Percentiles rank a stretch among this genome's conserved stretches.
Conservation (phyloP, 2,888 invertebrate genomes). For the Pandemis corylana region DNA sequence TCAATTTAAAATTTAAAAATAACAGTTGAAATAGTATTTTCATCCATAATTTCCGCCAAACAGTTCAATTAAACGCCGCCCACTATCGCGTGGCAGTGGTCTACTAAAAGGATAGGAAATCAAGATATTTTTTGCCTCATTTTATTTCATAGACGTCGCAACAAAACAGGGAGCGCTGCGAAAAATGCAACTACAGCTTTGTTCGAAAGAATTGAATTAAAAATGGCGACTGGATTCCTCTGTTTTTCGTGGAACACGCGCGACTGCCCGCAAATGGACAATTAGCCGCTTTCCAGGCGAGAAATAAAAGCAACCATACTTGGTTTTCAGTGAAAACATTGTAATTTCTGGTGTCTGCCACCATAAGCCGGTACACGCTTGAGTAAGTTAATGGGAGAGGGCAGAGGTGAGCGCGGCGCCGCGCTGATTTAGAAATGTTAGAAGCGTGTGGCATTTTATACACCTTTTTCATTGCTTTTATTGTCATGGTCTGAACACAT, state of each 20-base stretch:
- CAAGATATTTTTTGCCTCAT: slow-evolving; percentile 68
- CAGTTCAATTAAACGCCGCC: slow-evolving; percentile 17
- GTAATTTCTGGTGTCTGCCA: slow-evolving; percentile 53
- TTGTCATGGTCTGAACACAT: not conserved
- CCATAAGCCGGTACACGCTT: slow-evolving; percentile 35
- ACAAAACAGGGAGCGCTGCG: slow-evolving; percentile 55
- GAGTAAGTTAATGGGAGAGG: slow-evolving; percentile 6
- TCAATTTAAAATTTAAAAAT: not conserved
- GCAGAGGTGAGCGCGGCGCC: not conserved
- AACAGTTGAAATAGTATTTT: not conserved
- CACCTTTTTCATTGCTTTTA: not conserved
- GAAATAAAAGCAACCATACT: slow-evolving; percentile 54
- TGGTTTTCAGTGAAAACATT: slow-evolving; percentile 59
- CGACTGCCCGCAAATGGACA: slow-evolving; percentile 80
- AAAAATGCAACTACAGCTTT: slow-evolving; percentile 70
- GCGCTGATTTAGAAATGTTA: not conserved
- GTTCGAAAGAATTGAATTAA: slow-evolving; percentile 81
- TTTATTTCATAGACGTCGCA: slow-evolving; percentile 72
- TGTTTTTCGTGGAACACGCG: slow-evolving; percentile 75
- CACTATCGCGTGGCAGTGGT: slow-evolving; percentile 43
- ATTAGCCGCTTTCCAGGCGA: slow-evolving; percentile 66
- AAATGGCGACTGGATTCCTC: slow-evolving; percentile 73
- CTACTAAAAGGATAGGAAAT: slow-evolving; percentile 69
- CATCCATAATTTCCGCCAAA: slow-evolving; percentile 9
- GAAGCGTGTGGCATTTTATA: not conserved